Evolutionary conservation across 2,888 invertebrate species (phyloP).

Genomic region (Pammene fasciana): DNA sequence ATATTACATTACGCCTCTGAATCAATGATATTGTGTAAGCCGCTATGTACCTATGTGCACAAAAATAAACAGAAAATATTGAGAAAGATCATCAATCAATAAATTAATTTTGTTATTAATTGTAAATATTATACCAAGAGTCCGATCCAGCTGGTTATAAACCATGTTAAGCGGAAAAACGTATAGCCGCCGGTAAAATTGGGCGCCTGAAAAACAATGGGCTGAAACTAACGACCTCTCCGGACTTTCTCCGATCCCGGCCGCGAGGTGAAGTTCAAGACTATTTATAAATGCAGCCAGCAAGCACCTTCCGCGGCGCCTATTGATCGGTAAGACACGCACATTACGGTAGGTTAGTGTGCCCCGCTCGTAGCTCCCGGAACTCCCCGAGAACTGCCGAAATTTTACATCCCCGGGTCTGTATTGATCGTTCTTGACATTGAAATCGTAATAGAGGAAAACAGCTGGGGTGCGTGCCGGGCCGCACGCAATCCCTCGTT

Average conservation of each 20-base stretch:
- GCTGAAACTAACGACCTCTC: slow-evolving; percentile 61
- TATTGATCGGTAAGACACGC: slow-evolving; percentile 80
- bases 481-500: slow-evolving; percentile 65
- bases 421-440: slow-evolving; percentile 84
- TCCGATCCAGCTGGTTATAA: too few species aligned
- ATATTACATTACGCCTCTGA: slow-evolving; percentile 1
- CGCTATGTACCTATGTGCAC: background rate
- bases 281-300: slow-evolving; percentile 78
- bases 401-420: slow-evolving; percentile 79
- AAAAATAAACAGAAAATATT: too few species aligned
- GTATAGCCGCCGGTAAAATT: background rate
- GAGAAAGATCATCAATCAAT: too few species aligned
- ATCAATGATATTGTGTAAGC: background rate
- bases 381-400: slow-evolving; percentile 77
- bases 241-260: slow-evolving; percentile 70
- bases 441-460: slow-evolving; percentile 80
- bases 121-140: too few species aligned
- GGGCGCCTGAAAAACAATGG: slow-evolving; percentile 46
- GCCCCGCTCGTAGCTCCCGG: slow-evolving; percentile 75
- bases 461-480: slow-evolving; percentile 79
- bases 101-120: too few species aligned
- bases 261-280: slow-evolving; percentile 80
- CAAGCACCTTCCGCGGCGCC: slow-evolving; percentile 71
- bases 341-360: slow-evolving; percentile 84
- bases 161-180: background rate